Conservation (phyloP, 2,797 vertebrate genomes). For the Esox lucius region DNA sequence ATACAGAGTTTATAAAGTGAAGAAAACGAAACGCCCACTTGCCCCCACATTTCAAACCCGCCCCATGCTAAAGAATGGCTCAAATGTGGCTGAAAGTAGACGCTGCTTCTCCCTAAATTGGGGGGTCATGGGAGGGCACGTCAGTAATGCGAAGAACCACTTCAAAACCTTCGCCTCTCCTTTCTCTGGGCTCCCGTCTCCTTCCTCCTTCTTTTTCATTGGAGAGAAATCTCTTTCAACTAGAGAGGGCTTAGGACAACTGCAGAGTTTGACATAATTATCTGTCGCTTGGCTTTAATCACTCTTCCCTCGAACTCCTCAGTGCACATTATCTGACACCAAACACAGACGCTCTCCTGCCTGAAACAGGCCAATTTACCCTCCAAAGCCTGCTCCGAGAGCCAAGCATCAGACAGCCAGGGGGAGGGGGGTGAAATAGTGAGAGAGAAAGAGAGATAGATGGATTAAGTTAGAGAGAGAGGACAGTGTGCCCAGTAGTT, state of each 20-base stretch:
- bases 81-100: slow-evolving; percentile 49
- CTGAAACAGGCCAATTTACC: slow-evolving; percentile 77
- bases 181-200: slow-evolving; percentile 33
- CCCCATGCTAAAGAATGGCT: slow-evolving; percentile 31
- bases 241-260: slow-evolving; percentile 73
- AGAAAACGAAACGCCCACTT: slow-evolving; percentile 30
- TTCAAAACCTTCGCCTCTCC: slow-evolving; percentile 61
- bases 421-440: slow-evolving; percentile 51
- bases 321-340: slow-evolving; percentile 63
- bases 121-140: slow-evolving; percentile 59
- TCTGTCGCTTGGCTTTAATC: slow-evolving; percentile 79
- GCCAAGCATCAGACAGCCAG: slow-evolving; percentile 10
- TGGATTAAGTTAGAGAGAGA: background rate
- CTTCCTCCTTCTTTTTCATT: slow-evolving; percentile 59
- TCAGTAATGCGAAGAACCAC: slow-evolving; percentile 64
- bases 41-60: slow-evolving; percentile 36
- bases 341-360: slow-evolving; percentile 67
- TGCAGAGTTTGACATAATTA: slow-evolving; percentile 78
- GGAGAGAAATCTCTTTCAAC: slow-evolving; percentile 78
- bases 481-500: slow-evolving; percentile 55
- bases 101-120: slow-evolving; percentile 57
- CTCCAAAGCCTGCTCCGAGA: slow-evolving; percentile 52
- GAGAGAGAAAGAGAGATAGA: background rate
- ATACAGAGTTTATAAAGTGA: slow-evolving; percentile 21
- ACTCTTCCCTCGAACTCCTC: slow-evolving; percentile 71